Percentiles rank a stretch among this genome's conserved stretches.
phyloP scores from a whole-genome alignment of 2,797 vertebrate genomes.

The Halcyon smyrnensis region DNA sequence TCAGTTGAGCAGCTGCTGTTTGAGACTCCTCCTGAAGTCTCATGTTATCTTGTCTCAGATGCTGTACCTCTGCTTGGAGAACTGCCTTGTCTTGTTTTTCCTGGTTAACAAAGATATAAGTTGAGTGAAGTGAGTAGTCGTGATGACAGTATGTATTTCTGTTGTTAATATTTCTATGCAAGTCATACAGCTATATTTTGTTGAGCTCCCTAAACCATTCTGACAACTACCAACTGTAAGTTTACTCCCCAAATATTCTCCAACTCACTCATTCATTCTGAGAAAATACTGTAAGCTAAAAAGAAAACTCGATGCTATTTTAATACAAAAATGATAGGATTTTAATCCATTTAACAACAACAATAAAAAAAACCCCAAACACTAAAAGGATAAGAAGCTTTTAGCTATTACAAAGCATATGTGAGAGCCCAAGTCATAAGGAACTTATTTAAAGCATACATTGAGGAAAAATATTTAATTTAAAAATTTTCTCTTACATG shows the following conservation, averaged over 20 bases:
- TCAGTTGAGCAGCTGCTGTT: conserved; percentile 92
- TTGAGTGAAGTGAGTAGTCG: conserved; percentile 36
- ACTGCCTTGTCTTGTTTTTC: conserved; percentile 97
- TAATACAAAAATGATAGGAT: background rate
- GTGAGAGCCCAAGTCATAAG: background rate
- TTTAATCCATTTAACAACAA: background rate
- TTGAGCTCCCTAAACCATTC: background rate
- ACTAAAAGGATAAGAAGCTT: background rate
- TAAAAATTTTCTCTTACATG: background rate
- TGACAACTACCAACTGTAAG: background rate
- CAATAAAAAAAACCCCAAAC: no score
- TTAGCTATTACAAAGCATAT: background rate
- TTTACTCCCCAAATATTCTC: background rate
- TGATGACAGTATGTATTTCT: background rate
- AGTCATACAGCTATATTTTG: background rate
- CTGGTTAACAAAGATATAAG: conserved; percentile 76
- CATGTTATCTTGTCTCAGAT: conserved; percentile 96
- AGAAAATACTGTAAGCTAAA: background rate
- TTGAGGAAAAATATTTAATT: background rate
- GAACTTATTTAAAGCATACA: background rate
- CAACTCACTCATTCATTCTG: background rate
- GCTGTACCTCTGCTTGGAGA: conserved; percentile 94
- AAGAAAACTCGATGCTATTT: background rate
- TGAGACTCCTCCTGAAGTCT: conserved; percentile 96
- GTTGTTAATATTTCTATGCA: background rate